These are phyloP conservation scores for Congeria kusceri DNA, from an alignment of 2,888 invertebrate genomes.

Conservation along the genomic window DNA sequence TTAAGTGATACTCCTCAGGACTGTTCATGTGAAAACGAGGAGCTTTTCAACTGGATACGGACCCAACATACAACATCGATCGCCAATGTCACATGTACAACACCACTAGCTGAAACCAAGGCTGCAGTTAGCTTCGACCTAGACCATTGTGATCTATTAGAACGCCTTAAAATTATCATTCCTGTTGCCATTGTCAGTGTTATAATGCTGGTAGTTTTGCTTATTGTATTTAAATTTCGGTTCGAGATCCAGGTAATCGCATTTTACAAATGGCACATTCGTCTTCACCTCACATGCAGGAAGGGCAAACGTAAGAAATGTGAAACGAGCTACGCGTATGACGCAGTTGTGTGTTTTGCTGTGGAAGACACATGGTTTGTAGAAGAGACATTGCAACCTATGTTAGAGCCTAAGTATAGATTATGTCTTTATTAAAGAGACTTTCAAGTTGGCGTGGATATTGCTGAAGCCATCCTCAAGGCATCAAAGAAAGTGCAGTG, in stretches of 20 bases:
- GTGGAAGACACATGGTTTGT: slow-evolving; percentile 32
- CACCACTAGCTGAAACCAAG: not conserved
- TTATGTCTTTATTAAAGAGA: slow-evolving; percentile 43
- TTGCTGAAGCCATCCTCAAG: slow-evolving; percentile 35
- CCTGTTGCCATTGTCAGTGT: not conserved
- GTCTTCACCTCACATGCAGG: slow-evolving; percentile 6
- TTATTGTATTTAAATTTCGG: slow-evolving; percentile 16
- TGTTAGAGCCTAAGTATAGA: slow-evolving; percentile 33
- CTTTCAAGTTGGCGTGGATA: slow-evolving; percentile 34
- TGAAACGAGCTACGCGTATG: slow-evolving; percentile 12
- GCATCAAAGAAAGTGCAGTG: slow-evolving; percentile 25
- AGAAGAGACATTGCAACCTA: slow-evolving; percentile 5
- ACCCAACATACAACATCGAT: not conserved
- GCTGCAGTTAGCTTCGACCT: not conserved
- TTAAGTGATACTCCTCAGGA: too few relatives aligned
- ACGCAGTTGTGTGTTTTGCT: slow-evolving; percentile 37
- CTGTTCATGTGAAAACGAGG: slow-evolving; percentile 23
- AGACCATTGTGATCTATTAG: not conserved
- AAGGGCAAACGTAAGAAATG: not conserved
- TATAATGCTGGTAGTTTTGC: not conserved
- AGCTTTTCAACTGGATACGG: slow-evolving; percentile 7
- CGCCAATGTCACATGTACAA: slow-evolving; percentile 1
- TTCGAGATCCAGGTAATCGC: slow-evolving; percentile 34
- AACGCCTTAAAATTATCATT: slow-evolving; percentile 11
- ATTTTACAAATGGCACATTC: slow-evolving; percentile 27